phyloP scores from a whole-genome alignment of 2,113 vertebrate genomes.

The Pleuronectes platessa region DNA sequence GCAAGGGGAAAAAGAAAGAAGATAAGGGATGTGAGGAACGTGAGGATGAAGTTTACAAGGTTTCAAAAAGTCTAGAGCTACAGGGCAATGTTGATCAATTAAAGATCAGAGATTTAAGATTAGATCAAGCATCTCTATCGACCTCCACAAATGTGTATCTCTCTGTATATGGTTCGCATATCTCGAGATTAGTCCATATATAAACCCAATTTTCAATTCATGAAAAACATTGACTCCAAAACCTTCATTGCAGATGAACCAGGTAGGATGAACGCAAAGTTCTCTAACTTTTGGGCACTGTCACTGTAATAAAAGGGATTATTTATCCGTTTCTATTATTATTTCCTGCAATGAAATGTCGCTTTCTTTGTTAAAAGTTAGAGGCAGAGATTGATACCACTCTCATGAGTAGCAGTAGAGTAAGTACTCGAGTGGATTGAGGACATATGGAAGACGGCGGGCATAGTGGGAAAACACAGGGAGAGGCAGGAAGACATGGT shows the following conservation, averaged over 20 bases:
- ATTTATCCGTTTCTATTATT: neutral
- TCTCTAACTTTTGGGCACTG: neutral
- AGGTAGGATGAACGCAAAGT: too few species aligned
- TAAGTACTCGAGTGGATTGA: neutral
- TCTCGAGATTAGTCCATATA: too few species aligned
- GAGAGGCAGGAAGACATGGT: conserved; percentile 30
- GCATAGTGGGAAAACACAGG: neutral
- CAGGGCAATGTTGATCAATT: too few species aligned
- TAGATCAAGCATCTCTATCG: neutral
- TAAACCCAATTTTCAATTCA: too few species aligned
- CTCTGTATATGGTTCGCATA: too few species aligned
- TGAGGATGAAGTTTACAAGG: neutral
- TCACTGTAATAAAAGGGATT: too few species aligned
- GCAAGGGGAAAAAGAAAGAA: neutral
- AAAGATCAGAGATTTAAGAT: too few species aligned
- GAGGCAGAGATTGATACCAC: neutral
- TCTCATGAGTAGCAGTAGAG: neutral
- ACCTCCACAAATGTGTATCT: too few species aligned
- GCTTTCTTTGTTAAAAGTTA: neutral
- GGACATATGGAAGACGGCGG: conserved; percentile 68
- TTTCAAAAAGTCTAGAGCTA: neutral
- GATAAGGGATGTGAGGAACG: neutral
- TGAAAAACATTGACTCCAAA: too few species aligned
- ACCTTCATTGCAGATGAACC: too few species aligned
- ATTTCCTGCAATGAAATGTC: neutral